Percentiles rank a stretch among this genome's conserved stretches.
Conservation (phyloP, 2,113 vertebrate genomes). For the Chamaetylas fuelleborni region DNA sequence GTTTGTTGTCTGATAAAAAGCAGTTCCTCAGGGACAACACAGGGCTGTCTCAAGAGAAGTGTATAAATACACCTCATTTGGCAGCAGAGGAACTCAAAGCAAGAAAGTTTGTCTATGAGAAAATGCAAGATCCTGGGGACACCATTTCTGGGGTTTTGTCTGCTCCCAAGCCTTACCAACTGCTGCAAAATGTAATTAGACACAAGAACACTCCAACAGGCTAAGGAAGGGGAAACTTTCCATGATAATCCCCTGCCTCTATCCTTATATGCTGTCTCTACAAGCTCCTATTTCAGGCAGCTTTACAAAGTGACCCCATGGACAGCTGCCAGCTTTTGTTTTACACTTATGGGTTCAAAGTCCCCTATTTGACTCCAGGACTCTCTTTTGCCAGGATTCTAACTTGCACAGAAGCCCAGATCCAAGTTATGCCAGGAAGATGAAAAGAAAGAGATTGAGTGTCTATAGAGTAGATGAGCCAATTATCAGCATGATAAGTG, state of each 20-base stretch:
- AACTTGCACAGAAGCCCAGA: not conserved
- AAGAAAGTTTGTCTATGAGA: not conserved
- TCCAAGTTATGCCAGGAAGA: not conserved
- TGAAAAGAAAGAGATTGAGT: not conserved
- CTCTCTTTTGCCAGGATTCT: not conserved
- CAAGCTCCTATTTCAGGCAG: not conserved
- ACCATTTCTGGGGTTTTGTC: not conserved
- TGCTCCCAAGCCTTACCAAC: not conserved
- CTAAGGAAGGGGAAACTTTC: not conserved
- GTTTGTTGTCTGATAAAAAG: not conserved
- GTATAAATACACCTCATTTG: not conserved
- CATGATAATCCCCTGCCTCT: rapidly evolving
- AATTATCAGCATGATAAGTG: not conserved
- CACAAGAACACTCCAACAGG: not conserved
- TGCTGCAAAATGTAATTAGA: not conserved
- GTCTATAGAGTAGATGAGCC: not conserved
- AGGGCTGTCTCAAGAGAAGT: not conserved
- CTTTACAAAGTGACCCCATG: not conserved
- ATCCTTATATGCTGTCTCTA: not conserved
- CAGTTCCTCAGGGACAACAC: not conserved
- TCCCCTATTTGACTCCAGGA: not conserved
- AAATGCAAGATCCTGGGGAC: not conserved
- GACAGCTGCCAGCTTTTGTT: not conserved
- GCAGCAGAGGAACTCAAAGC: not conserved
- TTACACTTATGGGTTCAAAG: not conserved